phyloP scores from a whole-genome alignment of 2,797 vertebrate genomes.

The Argya squamiceps region DNA sequence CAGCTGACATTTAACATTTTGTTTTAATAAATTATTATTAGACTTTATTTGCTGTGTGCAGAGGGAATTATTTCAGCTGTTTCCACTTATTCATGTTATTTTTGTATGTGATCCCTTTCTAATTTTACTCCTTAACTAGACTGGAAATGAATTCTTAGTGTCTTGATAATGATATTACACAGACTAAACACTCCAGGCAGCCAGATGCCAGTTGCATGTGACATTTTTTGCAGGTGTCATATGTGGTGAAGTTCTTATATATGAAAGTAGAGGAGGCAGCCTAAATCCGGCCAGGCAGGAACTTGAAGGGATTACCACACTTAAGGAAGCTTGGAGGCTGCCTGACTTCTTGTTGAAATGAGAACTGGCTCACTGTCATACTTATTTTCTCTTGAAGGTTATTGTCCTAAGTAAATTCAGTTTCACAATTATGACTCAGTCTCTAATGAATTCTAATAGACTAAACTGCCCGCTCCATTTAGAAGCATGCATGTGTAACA shows the following conservation, averaged over 20 bases:
- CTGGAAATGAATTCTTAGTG: constrained; percentile 28
- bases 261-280: constrained; percentile 17
- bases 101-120: constrained; percentile 48
- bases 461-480: constrained; percentile 52
- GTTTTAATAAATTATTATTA: constrained; percentile 57
- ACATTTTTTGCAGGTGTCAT: constrained; percentile 18
- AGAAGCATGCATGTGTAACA: constrained; percentile 56
- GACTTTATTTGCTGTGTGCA: constrained; percentile 22
- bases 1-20: constrained; percentile 24
- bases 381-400: constrained; percentile 59
- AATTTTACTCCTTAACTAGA: constrained; percentile 49
- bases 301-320: neutral
- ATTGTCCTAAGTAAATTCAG: constrained; percentile 61
- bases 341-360: constrained; percentile 8
- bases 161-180: constrained; percentile 8
- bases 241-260: neutral
- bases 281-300: constrained; percentile 7
- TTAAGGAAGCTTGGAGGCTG: constrained; percentile 11
- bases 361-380: constrained; percentile 40
- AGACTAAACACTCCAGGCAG: constrained; percentile 29
- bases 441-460: constrained; percentile 63
- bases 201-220: constrained; percentile 27
- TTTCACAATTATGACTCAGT: constrained; percentile 62
- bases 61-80: constrained; percentile 63
- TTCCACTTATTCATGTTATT: constrained; percentile 56